A percentile compares a stretch with the other conserved stretches of the same genome.
These are phyloP conservation scores for Rhyacophila evoluta DNA, from an alignment of 2,888 invertebrate species.

Conservation along the genomic window DNA sequence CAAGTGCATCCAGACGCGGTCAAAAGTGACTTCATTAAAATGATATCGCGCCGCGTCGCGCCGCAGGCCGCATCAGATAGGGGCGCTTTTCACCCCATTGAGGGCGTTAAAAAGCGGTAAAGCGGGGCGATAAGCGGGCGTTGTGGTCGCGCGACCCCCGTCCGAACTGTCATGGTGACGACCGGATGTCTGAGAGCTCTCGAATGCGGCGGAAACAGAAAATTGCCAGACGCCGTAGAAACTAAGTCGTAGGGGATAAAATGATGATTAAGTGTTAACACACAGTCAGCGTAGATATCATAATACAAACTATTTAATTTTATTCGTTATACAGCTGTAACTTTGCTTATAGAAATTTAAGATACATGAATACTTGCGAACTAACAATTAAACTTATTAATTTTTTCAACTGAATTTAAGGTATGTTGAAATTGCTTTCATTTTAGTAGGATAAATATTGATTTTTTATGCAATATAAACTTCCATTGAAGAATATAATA, in stretches of 20 bases:
- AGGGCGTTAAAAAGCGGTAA: conserved; percentile 44
- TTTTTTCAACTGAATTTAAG: too few species aligned
- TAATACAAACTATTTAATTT: too few species aligned
- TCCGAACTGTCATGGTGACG: not conserved
- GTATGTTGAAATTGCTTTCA: too few species aligned
- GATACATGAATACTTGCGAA: too few species aligned
- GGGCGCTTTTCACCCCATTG: conserved; percentile 41
- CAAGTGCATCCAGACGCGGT: not conserved
- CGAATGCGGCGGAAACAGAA: not conserved
- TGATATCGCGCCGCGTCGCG: conserved; percentile 34
- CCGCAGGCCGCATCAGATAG: conserved; percentile 27
- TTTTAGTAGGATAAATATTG: too few species aligned
- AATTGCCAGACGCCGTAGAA: not conserved
- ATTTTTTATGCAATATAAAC: too few species aligned
- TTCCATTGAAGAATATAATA: too few species aligned
- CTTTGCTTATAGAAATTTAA: too few species aligned
- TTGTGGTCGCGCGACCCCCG: not conserved
- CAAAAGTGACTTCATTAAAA: conserved; percentile 35
- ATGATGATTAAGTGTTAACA: not conserved
- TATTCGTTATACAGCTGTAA: too few species aligned
- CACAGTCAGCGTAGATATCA: too few species aligned
- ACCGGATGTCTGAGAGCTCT: not conserved
- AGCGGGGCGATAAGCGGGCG: not conserved
- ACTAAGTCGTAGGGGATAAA: not conserved
- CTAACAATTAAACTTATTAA: too few species aligned